These are phyloP conservation scores for Hyalella azteca DNA, from an alignment of 2,888 invertebrate species.

Conservation along the genomic window DNA sequence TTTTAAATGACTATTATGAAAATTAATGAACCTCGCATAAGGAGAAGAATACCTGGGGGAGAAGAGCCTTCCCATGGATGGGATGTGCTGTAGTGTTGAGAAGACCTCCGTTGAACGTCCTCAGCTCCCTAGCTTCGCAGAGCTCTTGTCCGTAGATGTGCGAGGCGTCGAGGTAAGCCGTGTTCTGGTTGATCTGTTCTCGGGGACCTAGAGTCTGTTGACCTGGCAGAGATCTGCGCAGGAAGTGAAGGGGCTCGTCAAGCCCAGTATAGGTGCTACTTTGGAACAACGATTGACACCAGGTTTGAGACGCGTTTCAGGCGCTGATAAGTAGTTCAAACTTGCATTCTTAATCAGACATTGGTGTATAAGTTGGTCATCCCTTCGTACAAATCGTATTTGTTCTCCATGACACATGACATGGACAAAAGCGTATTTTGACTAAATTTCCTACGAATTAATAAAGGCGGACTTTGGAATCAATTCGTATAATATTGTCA, in stretches of 20 bases:
- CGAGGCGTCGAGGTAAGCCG: slow-evolving; percentile 85
- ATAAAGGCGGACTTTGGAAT: no score
- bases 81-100: slow-evolving; percentile 82
- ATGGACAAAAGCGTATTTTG: no score
- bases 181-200: slow-evolving; percentile 93
- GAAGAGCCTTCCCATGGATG: slow-evolving; percentile 74
- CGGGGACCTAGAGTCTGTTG: slow-evolving; percentile 86
- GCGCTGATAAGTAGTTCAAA: not conserved
- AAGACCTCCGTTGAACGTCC: slow-evolving; percentile 77
- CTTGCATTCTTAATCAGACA: no score
- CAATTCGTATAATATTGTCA: no score
- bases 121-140: slow-evolving; percentile 77
- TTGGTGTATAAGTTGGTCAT: no score
- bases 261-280: no score
- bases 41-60: slow-evolving; percentile 68
- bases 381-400: no score
- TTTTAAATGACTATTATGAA: no score
- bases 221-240: slow-evolving; percentile 79
- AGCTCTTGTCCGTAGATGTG: slow-evolving; percentile 88
- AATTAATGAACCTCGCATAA: not conserved
- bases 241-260: no score
- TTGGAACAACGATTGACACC: no score
- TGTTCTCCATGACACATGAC: no score
- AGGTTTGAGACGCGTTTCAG: not conserved
- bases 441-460: no score